Percentiles rank a stretch among this genome's conserved stretches.
phyloP scores from a whole-genome alignment of 2,797 vertebrate genomes.

The Menidia menidia region DNA sequence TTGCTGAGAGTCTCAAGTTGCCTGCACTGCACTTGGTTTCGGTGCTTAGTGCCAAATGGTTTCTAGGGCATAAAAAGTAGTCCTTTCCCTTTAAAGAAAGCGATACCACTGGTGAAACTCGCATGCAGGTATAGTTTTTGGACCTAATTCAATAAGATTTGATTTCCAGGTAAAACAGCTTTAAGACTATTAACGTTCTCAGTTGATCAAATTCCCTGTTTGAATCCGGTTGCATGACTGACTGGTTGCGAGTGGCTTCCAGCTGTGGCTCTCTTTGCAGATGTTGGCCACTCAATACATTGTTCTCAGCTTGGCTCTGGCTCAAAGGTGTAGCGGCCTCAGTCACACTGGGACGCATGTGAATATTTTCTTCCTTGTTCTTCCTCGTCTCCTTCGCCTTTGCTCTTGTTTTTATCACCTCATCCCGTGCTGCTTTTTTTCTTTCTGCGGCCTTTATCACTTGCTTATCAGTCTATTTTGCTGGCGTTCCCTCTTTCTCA shows the following conservation, averaged over 20 bases:
- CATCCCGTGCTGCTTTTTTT: constrained; percentile 22
- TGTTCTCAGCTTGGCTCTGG: constrained; percentile 61
- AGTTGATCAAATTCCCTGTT: constrained; percentile 66
- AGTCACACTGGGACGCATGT: constrained; percentile 53
- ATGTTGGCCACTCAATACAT: constrained; percentile 61
- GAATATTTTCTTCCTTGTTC: constrained; percentile 20
- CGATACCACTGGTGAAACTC: constrained; percentile 52
- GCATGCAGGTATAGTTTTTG: constrained; percentile 42
- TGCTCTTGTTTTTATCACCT: constrained; percentile 8
- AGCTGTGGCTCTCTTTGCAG: constrained; percentile 53
- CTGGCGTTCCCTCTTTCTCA: constrained; percentile 60
- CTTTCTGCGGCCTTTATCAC: constrained; percentile 30
- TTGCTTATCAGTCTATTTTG: constrained; percentile 69
- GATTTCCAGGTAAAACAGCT: constrained; percentile 49
- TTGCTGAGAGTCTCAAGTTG: constrained; percentile 49
- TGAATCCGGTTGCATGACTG: constrained; percentile 54
- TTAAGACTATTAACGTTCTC: constrained; percentile 17
- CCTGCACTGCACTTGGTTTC: constrained; percentile 51
- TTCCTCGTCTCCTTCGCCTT: constrained; percentile 2
- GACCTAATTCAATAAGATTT: constrained; percentile 58
- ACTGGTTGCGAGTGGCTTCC: constrained; percentile 64
- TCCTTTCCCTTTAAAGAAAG: constrained; percentile 29
- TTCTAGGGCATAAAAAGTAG: constrained; percentile 57
- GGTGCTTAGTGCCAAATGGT: constrained; percentile 55
- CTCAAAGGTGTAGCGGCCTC: constrained; percentile 63